Conservation (phyloP, 2,888 invertebrate genomes). For the Cerastis rubricosa region DNA sequence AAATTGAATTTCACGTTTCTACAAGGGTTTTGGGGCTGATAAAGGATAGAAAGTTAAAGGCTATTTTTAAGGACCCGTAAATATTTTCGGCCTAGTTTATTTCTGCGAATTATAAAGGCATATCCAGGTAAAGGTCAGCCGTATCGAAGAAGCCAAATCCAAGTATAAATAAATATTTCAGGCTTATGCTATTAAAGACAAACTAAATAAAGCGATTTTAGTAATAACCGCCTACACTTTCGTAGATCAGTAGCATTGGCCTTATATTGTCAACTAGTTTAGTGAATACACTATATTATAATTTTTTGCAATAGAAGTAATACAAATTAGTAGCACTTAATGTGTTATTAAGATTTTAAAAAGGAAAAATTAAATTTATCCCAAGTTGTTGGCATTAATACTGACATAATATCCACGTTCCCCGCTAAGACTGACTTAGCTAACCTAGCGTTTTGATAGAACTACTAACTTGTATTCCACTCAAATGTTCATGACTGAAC, state of each 20-base stretch:
- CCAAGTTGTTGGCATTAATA: neutral
- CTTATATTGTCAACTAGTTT: neutral
- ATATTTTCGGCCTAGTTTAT: slow-evolving; percentile 20
- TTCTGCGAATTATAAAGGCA: neutral
- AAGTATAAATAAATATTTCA: neutral
- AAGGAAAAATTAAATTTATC: neutral
- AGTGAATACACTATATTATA: too few relatives aligned
- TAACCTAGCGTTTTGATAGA: neutral
- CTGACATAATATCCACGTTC: neutral
- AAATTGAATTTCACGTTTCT: slow-evolving; percentile 62
- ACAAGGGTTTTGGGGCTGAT: slow-evolving; percentile 41
- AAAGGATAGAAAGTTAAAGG: slow-evolving; percentile 37
- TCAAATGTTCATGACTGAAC: neutral
- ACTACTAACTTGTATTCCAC: neutral
- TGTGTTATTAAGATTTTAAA: neutral
- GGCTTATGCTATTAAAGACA: neutral
- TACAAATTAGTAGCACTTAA: neutral
- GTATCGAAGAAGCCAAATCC: neutral
- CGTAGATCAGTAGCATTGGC: neutral
- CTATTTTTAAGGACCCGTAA: slow-evolving; percentile 36
- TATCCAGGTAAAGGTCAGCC: slow-evolving; percentile 19
- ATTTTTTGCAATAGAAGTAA: neutral
- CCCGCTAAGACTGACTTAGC: neutral
- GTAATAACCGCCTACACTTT: neutral
- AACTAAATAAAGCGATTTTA: neutral